Conservation (phyloP, 1,140 invertebrate genomes). For the Contarinia nasturtii region DNA sequence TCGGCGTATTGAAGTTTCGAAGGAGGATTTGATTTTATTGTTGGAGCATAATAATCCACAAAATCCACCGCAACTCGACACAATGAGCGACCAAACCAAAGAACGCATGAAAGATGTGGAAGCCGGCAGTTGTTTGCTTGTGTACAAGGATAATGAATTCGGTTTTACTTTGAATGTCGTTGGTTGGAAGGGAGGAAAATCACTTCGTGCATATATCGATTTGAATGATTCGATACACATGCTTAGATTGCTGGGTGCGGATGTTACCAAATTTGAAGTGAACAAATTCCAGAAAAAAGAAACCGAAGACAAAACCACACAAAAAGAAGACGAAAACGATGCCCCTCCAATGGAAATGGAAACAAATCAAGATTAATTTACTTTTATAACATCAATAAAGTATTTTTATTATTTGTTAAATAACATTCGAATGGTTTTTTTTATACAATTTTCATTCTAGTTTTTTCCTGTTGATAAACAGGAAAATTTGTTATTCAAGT, state of each 20-base stretch:
- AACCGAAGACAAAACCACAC: not conserved
- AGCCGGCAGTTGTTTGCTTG: slow-evolving; percentile 54
- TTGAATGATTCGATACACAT: slow-evolving; percentile 68
- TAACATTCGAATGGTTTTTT: too few species aligned
- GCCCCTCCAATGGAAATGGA: too few species aligned
- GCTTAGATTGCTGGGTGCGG: slow-evolving; percentile 60
- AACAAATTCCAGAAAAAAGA: slow-evolving; percentile 26
- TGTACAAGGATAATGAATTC: slow-evolving; percentile 37
- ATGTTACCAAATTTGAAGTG: slow-evolving; percentile 50
- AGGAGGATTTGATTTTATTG: slow-evolving; percentile 58
- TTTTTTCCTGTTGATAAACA: too few species aligned
- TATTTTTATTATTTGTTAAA: too few species aligned
- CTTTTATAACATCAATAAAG: too few species aligned
- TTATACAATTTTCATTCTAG: too few species aligned
- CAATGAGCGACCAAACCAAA: slow-evolving; percentile 41
- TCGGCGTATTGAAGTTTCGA: slow-evolving; percentile 44
- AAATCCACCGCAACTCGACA: slow-evolving; percentile 44
- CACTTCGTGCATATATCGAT: slow-evolving; percentile 69
- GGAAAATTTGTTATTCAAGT: slow-evolving; percentile 23
- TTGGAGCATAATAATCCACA: slow-evolving; percentile 56
- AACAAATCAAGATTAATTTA: too few species aligned
- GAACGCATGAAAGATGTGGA: slow-evolving; percentile 39
- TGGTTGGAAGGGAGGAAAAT: slow-evolving; percentile 78
- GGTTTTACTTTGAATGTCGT: slow-evolving; percentile 45
- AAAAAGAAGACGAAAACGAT: too few species aligned